Conservation (phyloP, 2,888 invertebrate genomes). For the Trissolcus japonicus region DNA sequence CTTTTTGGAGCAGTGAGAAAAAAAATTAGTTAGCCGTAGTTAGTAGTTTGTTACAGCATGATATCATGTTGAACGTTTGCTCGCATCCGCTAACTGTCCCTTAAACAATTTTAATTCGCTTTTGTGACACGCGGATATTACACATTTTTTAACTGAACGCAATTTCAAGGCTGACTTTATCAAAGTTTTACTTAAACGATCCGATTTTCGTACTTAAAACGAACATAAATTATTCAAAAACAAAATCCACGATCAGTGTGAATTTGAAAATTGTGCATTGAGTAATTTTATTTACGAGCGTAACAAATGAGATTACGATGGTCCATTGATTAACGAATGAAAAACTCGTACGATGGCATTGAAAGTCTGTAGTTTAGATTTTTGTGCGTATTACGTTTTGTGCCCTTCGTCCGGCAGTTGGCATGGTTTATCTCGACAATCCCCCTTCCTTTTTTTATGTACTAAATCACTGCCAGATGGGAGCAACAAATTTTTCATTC, state of each 20-base stretch:
- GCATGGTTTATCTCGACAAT: no score
- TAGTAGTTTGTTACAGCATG: conserved; percentile 46
- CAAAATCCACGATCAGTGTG: not conserved
- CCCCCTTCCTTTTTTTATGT: no score
- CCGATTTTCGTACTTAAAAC: not conserved
- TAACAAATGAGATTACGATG: conserved; percentile 6
- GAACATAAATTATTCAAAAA: not conserved
- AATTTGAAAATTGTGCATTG: conserved; percentile 4
- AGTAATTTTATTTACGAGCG: conserved; percentile 1
- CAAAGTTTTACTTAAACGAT: conserved; percentile 1
- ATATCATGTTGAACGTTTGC: conserved; percentile 41
- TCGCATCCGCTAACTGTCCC: conserved; percentile 40
- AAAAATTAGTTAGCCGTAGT: conserved; percentile 12
- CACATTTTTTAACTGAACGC: conserved; percentile 27
- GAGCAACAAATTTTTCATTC: not conserved
- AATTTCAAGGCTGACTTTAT: conserved; percentile 29
- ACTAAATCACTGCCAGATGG: conserved; percentile 2
- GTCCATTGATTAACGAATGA: conserved; percentile 8
- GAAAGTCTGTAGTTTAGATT: not conserved
- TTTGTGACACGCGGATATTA: conserved; percentile 25
- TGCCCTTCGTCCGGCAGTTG: no score
- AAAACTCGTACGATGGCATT: conserved; percentile 42
- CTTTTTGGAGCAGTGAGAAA: conserved; percentile 32
- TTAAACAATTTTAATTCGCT: conserved; percentile 40
- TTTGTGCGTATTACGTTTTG: no score